Conservation (phyloP, 1,140 invertebrate species). For the Drosophila sulfurigaster region DNA sequence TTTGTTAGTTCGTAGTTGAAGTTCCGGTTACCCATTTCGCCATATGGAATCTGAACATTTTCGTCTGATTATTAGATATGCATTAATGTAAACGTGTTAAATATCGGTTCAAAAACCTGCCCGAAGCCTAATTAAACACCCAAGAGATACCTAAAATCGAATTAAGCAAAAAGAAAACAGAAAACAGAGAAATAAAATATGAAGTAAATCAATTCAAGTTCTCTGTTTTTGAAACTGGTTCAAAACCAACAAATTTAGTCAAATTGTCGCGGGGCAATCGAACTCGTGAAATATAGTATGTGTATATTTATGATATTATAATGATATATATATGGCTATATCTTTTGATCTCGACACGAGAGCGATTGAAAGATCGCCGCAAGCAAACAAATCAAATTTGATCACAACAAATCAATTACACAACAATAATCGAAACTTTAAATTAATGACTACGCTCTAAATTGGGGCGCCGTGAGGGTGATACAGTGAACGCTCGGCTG, state of each 20-base stretch:
- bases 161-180: not conserved
- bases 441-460: not conserved
- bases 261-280: constrained; percentile 21
- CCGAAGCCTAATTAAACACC: constrained; percentile 3
- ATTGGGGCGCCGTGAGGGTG: not conserved
- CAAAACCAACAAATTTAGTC: not conserved
- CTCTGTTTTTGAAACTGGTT: constrained; percentile 17
- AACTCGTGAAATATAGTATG: constrained; percentile 15
- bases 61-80: constrained; percentile 9
- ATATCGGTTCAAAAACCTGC: constrained; percentile 9
- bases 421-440: not conserved
- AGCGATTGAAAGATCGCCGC: constrained; percentile 1
- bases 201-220: constrained; percentile 5
- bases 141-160: not conserved
- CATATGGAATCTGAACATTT: constrained; percentile 2
- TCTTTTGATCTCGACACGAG: not conserved
- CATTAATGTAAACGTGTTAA: constrained; percentile 4
- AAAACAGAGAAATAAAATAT: no score
- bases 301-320: constrained; percentile 10
- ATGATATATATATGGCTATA: constrained; percentile 11
- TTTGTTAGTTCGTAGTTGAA: not conserved
- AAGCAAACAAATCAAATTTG: not conserved
- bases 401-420: constrained; percentile 3
- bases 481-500: not conserved
- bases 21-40: constrained; percentile 14